Evolutionary conservation across 2,113 vertebrate genomes (phyloP).

Genomic region (Crotalus tigris): DNA sequence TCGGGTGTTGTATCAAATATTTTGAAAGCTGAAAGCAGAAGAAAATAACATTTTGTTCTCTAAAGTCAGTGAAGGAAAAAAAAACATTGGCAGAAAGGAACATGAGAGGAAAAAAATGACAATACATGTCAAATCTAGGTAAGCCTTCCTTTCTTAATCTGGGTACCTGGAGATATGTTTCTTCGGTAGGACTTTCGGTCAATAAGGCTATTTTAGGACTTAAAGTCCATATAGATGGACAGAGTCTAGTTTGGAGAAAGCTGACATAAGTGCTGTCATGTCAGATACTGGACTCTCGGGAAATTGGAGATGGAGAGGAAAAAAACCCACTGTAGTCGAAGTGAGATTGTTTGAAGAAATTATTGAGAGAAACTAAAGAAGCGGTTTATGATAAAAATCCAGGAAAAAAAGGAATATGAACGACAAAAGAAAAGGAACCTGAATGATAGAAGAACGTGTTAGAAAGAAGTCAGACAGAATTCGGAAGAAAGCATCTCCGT

Average conservation of each 20-base stretch:
- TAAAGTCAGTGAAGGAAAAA: conserved; percentile 20
- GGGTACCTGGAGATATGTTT: not conserved
- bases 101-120: conserved; percentile 21
- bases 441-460: not conserved
- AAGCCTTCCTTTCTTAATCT: not conserved
- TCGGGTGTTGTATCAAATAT: conserved; percentile 4
- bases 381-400: not conserved
- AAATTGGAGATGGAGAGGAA: not conserved
- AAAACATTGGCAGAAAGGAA: conserved; percentile 47
- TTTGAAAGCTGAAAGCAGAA: conserved; percentile 1
- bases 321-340: not conserved
- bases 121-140: conserved; percentile 41
- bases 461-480: not conserved
- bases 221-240: not conserved
- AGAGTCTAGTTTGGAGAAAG: not conserved
- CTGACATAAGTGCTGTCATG: not conserved
- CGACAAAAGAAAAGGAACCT: not conserved
- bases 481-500: not conserved
- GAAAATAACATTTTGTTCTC: conserved; percentile 13
- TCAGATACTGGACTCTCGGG: not conserved
- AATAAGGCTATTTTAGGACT: not conserved
- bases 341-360: not conserved
- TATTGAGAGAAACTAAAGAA: not conserved
- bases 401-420: not conserved
- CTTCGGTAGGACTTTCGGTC: not conserved